Evolutionary conservation across 2,888 invertebrate species (phyloP), one percentile per base, ranked within the genome.

Genomic region (Tetheella fluctuosa): DNA sequence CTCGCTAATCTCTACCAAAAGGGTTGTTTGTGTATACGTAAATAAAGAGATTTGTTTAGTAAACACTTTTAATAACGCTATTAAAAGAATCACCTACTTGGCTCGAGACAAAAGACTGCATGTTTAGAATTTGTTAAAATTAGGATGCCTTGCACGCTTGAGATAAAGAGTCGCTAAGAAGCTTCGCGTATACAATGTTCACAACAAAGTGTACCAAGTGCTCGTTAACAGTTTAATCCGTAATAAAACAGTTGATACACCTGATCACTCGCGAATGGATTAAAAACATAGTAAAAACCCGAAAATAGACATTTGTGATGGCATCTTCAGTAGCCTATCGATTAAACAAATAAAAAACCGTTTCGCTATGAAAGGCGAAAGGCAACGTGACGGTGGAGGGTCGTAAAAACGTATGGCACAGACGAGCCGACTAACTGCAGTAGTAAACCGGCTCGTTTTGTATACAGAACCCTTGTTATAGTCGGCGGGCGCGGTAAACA

Each of bases 321-420:
- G 83, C 84, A 84, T 90, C 89, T 91, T 90, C 85, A 86, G 87
- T 85, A 87, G 84, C 80, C 79, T 86, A 92, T 93, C 90, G 92
- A 92, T 93, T 92, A 92, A 92, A 93, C 92, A 91, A 91, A 92
- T 91, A 91, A 91, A 92, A 39, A 90, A 79, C 74, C 82, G 89
- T 89, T 90, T 91, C 87, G 90, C 91, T 84, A 86, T 89, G 86
- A 89, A 91, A 91, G 89, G 88, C 89, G 84, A 88, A 89, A 88
- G 88, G 89, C 89, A 85, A 87, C 82, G 86, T 89, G 89, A 91
- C 86, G 89, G 83, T 80, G 81, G 84, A 84, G 82, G 83, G 82
- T 92, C 92, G 86, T 93, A 92, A 93, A 93, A 91, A 77, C 85
- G 90, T 91, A 92, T 89, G 87, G 91, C 88, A 88, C 85, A 91